phyloP scores from a whole-genome alignment of 2,797 vertebrate genomes.

The Podarcis lilfordi region DNA sequence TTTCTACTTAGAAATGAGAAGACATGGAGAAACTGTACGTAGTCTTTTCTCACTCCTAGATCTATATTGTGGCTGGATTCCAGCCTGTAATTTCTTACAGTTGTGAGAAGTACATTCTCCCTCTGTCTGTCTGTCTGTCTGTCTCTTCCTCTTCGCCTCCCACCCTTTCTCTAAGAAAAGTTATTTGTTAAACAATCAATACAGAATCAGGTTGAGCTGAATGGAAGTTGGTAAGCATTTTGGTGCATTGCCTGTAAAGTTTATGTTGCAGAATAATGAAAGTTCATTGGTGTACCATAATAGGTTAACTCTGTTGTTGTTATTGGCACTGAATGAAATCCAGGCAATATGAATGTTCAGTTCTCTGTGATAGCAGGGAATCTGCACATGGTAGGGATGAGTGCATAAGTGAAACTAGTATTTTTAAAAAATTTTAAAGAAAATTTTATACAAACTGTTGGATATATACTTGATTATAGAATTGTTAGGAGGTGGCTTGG shows the following conservation, averaged over 20 bases:
- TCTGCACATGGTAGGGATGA: background rate
- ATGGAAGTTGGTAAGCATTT: no score
- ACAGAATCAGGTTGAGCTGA: background rate
- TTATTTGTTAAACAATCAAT: conserved; percentile 25
- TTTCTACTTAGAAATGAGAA: background rate
- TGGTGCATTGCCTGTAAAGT: background rate
- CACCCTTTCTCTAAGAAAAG: background rate
- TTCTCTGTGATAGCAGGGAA: background rate
- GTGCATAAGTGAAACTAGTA: background rate
- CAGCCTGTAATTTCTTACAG: conserved; percentile 23
- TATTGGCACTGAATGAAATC: background rate
- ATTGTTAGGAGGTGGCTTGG: no score
- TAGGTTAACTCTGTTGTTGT: no score
- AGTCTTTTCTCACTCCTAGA: background rate
- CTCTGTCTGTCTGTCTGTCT: background rate
- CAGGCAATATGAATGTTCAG: background rate
- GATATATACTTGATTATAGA: no score
- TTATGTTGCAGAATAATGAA: background rate
- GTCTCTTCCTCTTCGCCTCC: no score
- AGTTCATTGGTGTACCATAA: background rate
- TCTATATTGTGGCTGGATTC: conserved; percentile 17
- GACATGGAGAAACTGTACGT: background rate
- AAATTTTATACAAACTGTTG: no score
- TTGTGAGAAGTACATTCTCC: conserved; percentile 18
- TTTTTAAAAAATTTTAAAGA: no score